phyloP scores from a whole-genome alignment of 2,888 invertebrate genomes.

The Saturnia pavonia region DNA sequence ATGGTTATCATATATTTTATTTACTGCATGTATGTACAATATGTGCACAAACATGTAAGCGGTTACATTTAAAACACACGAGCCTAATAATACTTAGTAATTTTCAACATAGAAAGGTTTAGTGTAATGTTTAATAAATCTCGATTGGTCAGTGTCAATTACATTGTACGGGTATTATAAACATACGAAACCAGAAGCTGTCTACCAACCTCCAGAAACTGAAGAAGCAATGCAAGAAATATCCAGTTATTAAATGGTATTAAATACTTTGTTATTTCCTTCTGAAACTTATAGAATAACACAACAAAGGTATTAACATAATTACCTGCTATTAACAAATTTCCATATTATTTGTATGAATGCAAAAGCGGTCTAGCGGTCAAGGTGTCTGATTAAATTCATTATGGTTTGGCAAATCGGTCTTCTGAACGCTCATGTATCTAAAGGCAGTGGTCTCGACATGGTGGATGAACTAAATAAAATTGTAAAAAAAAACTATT shows the following conservation, averaged over 20 bases:
- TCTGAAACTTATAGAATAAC: neutral
- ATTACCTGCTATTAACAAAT: neutral
- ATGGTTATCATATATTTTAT: neutral
- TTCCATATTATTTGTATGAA: neutral
- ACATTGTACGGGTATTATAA: neutral
- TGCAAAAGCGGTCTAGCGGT: slow-evolving; percentile 8
- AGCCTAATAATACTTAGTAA: neutral
- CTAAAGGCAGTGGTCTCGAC: neutral
- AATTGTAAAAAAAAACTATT: neutral
- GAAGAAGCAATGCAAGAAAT: neutral
- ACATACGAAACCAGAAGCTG: neutral
- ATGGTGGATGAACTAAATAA: neutral
- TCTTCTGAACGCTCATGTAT: neutral
- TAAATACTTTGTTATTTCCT: neutral
- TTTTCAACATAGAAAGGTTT: too few relatives aligned
- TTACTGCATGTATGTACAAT: neutral
- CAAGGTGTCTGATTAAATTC: slow-evolving; percentile 5
- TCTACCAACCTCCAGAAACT: neutral
- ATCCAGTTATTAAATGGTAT: neutral
- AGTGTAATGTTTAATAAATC: neutral
- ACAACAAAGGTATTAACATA: neutral
- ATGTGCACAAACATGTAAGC: neutral
- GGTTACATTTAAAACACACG: neutral
- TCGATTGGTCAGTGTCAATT: too few relatives aligned
- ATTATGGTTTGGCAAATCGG: neutral